Conservation (phyloP, 2,113 vertebrate species). For the Calidris pygmaea region DNA sequence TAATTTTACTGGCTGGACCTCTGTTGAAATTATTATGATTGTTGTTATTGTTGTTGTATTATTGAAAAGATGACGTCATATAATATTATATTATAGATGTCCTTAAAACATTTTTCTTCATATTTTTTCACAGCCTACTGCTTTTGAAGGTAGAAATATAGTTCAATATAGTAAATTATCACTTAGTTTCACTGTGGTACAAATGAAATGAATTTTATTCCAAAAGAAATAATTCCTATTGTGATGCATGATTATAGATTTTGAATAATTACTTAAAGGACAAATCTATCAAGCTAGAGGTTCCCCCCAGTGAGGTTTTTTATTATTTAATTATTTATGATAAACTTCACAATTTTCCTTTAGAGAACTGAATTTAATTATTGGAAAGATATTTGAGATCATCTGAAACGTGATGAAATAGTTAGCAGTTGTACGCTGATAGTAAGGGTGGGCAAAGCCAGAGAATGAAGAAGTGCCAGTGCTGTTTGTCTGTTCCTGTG, state of each 20-base stretch:
- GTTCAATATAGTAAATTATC: not conserved
- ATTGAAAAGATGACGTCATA: not conserved
- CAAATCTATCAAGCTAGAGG: not conserved
- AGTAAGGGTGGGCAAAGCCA: not conserved
- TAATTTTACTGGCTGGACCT: not conserved
- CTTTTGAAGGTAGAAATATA: not conserved
- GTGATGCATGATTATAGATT: not conserved
- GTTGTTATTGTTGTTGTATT: not conserved
- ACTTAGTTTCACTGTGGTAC: not conserved
- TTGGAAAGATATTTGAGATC: not conserved
- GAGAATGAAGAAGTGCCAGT: not conserved
- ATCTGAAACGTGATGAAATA: not conserved
- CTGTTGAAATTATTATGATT: not conserved
- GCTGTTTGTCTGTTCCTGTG: not conserved
- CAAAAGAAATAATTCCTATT: not conserved
- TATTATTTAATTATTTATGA: not conserved
- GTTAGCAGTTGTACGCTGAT: not conserved
- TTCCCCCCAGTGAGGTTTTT: not conserved
- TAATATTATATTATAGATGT: not conserved
- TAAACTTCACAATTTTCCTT: not conserved
- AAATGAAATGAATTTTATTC: not conserved
- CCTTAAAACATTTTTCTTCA: not conserved
- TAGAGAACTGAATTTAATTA: not conserved
- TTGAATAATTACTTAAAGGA: not conserved
- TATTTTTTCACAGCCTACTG: not conserved